Evolutionary conservation across 2,888 invertebrate species (phyloP).

Genomic region (Microctonus hyperodae): DNA sequence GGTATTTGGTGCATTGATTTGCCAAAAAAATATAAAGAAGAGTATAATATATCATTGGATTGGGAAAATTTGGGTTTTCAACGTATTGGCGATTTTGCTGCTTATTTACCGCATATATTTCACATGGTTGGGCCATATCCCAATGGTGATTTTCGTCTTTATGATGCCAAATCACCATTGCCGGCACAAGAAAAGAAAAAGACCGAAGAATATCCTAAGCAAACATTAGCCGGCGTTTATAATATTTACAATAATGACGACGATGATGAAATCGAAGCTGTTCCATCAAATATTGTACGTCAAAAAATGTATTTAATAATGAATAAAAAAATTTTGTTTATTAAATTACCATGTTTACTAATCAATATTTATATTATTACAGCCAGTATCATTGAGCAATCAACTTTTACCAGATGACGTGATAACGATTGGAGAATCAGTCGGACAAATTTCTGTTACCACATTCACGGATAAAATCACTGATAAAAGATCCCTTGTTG

Average conservation of each 20-base stretch:
- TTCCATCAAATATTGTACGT: conserved; percentile 41
- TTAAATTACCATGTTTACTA: no score
- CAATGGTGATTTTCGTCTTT: conserved; percentile 45
- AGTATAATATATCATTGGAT: conserved; percentile 49
- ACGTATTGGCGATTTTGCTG: conserved; percentile 52
- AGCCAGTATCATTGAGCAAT: conserved; percentile 42
- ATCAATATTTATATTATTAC: no score
- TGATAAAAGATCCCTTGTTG: conserved; percentile 32
- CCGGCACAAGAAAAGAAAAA: conserved; percentile 11
- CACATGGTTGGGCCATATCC: conserved; percentile 38
- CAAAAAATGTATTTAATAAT: conserved; percentile 44
- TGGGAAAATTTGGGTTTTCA: conserved; percentile 53
- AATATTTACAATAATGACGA: conserved; percentile 40
- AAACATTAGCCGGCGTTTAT: conserved; percentile 41
- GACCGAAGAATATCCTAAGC: conserved; percentile 13
- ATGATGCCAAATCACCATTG: conserved; percentile 41
- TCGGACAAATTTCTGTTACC: conserved; percentile 47
- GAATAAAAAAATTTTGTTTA: no score
- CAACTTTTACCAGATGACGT: conserved; percentile 50
- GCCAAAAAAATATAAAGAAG: conserved; percentile 46
- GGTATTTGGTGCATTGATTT: conserved; percentile 58
- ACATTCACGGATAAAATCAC: conserved; percentile 36
- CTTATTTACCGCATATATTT: conserved; percentile 54
- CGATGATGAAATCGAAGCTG: conserved; percentile 40
- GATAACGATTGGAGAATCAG: conserved; percentile 48